phyloP scores from a whole-genome alignment of 1,140 invertebrate species.

The Solenopsis invicta region DNA sequence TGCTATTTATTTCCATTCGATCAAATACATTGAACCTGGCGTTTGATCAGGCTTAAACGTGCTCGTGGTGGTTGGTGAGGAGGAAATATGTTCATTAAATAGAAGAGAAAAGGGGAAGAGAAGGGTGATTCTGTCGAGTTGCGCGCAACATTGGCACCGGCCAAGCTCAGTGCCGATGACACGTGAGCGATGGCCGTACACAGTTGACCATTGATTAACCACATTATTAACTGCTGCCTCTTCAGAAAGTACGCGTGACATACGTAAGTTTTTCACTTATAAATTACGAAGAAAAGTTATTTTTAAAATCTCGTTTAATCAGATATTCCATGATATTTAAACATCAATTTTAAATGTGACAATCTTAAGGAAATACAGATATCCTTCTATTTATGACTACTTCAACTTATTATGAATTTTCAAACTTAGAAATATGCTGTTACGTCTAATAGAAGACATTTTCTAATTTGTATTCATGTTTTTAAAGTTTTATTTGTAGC shows the following conservation, averaged over 20 bases:
- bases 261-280: not conserved
- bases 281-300: not conserved
- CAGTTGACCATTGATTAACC: conserved; percentile 74
- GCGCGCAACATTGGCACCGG: conserved; percentile 74
- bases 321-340: not conserved
- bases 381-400: no score
- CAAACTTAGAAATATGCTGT: no score
- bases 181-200: conserved; percentile 78
- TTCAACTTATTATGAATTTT: not conserved
- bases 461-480: no score
- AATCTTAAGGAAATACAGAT: not conserved
- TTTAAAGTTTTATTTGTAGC: no score
- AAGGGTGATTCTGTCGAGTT: conserved; percentile 72
- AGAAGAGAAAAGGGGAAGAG: conserved; percentile 29
- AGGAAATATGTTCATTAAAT: conserved; percentile 81
- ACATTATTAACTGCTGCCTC: conserved; percentile 68
- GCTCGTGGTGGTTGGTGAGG: conserved; percentile 63
- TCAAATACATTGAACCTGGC: conserved; percentile 76
- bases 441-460: no score
- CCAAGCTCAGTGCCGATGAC: conserved; percentile 76
- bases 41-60: conserved; percentile 48
- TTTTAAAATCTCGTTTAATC: not conserved
- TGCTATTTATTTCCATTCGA: conserved; percentile 67
- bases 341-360: not conserved
- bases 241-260: conserved; percentile 45